Conservation (phyloP, 92 coral and sea anemone genomes). For the Anthopleura xanthogrammica region DNA sequence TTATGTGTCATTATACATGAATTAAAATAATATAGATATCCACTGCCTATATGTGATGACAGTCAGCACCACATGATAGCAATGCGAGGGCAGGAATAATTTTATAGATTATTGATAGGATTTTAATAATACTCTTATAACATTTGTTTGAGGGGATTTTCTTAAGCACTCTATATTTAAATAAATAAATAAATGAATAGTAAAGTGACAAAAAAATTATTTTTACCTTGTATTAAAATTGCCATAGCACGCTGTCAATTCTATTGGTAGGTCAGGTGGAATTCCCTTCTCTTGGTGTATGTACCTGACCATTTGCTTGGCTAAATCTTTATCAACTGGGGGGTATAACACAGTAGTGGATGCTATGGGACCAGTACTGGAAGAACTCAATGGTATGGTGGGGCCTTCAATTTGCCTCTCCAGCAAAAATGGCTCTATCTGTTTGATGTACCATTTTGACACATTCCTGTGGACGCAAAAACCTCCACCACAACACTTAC, state of each 20-base stretch:
- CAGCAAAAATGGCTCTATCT: conserved; percentile 12
- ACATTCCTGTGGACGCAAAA: conserved; percentile 28
- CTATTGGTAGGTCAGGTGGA: conserved; percentile 23
- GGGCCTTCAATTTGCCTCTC: background rate
- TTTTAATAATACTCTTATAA: background rate
- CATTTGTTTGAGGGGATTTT: background rate
- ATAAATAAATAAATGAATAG: too few relatives aligned
- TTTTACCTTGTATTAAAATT: conserved; percentile 7
- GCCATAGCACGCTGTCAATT: background rate
- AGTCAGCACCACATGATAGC: too few relatives aligned
- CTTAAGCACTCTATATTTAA: background rate
- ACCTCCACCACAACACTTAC: conserved; percentile 32
- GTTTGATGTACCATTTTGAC: conserved; percentile 23
- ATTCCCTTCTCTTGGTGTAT: conserved; percentile 7
- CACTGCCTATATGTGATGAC: too few relatives aligned
- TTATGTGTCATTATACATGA: too few relatives aligned
- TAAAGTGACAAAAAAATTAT: background rate
- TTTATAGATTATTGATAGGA: too few relatives aligned
- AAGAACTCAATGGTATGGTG: background rate
- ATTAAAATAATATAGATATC: too few relatives aligned
- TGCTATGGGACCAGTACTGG: background rate
- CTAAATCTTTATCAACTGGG: conserved; percentile 10
- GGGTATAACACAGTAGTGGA: conserved; percentile 13
- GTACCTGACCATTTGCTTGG: conserved; percentile 27
- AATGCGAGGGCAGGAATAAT: too few relatives aligned